These are phyloP conservation scores for Brachionus asplanchnoidis DNA, from an alignment of 1,140 invertebrate genomes.

Conservation along the genomic window DNA sequence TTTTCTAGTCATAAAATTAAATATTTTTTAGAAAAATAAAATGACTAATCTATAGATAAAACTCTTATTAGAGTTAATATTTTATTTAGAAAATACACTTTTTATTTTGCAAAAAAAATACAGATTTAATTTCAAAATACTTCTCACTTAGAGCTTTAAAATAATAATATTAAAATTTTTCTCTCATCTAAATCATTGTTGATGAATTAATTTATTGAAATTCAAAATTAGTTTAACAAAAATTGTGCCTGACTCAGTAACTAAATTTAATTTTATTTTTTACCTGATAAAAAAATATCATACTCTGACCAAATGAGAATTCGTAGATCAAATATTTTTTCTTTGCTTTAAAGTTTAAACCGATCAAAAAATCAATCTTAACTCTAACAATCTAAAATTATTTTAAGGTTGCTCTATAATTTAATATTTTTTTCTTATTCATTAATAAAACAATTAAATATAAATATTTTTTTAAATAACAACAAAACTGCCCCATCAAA, in stretches of 20 bases:
- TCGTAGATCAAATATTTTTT: too few relatives aligned
- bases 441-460: too few relatives aligned
- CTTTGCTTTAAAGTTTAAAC: too few relatives aligned
- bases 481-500: too few relatives aligned
- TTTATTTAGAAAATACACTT: not conserved
- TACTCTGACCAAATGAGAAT: not conserved
- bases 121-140: not conserved
- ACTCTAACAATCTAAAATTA: too few relatives aligned
- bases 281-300: not conserved
- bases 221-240: not conserved
- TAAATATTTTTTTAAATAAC: too few relatives aligned
- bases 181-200: not conserved
- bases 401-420: too few relatives aligned
- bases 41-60: not conserved
- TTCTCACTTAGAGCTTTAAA: not conserved
- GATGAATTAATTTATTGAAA: not conserved
- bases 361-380: too few relatives aligned
- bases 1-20: not conserved
- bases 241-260: not conserved
- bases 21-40: not conserved
- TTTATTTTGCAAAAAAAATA: conserved; percentile 8
- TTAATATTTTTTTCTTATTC: too few relatives aligned
- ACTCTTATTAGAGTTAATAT: not conserved
- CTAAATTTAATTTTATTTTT: not conserved
- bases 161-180: not conserved